A percentile compares a stretch with the other conserved stretches of the same genome.
phyloP scores from a whole-genome alignment of 2,113 vertebrate species.

The Verasper variegatus region DNA sequence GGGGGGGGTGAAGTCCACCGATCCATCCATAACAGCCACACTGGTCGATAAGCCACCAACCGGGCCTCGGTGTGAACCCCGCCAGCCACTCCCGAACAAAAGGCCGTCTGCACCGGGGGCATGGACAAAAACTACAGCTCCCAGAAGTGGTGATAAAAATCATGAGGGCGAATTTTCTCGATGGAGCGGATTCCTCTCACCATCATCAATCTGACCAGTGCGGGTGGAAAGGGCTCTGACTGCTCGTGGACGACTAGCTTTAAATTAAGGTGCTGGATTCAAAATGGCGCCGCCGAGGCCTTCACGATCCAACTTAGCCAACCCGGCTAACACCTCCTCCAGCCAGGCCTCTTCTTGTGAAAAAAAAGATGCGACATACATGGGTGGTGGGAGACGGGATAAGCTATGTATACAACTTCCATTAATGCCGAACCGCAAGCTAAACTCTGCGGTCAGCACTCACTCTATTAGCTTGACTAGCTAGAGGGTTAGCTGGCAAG shows the following conservation, averaged over 20 bases:
- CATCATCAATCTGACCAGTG: slow-evolving; percentile 35
- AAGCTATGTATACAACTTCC: slow-evolving; percentile 75
- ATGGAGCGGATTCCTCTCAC: slow-evolving; percentile 43
- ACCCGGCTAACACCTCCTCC: slow-evolving; percentile 53
- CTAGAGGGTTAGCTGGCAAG: slow-evolving; percentile 75
- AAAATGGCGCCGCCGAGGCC: slow-evolving; percentile 82
- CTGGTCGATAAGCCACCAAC: slow-evolving; percentile 52
- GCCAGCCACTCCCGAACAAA: slow-evolving; percentile 80
- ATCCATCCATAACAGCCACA: slow-evolving; percentile 61
- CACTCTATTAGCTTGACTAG: slow-evolving; percentile 66
- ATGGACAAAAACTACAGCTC: slow-evolving; percentile 29
- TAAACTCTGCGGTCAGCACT: slow-evolving; percentile 69
- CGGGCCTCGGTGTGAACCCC: slow-evolving; percentile 45
- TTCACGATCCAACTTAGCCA: slow-evolving; percentile 68
- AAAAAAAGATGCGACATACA: slow-evolving; percentile 50
- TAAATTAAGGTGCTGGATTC: slow-evolving; percentile 64
- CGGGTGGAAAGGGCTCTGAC: slow-evolving; percentile 21
- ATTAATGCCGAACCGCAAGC: slow-evolving; percentile 69
- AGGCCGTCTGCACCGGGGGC: slow-evolving; percentile 44
- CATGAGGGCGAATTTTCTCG: slow-evolving; percentile 32
- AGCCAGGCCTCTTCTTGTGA: slow-evolving; percentile 54
- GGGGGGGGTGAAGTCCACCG: slow-evolving; percentile 64
- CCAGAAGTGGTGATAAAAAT: slow-evolving; percentile 39
- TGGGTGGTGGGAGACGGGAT: slow-evolving; percentile 67
- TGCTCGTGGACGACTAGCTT: slow-evolving; percentile 46